These are phyloP conservation scores for Oscheius sp. DNA, from an alignment of 2,888 invertebrate genomes.

Conservation along the genomic window DNA sequence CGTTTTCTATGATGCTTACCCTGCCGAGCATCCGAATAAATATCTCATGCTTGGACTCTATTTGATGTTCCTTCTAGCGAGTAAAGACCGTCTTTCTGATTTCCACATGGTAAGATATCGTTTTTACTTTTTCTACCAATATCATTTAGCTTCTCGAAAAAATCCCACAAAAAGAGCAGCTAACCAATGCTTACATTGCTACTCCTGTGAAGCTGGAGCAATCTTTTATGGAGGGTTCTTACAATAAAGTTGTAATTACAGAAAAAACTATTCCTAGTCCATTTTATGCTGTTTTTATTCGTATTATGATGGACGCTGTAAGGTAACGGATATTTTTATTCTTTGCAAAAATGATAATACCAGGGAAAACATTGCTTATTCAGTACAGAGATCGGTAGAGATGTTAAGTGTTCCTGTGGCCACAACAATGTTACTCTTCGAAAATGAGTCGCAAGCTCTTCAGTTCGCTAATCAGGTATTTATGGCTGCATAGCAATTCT, in stretches of 20 bases:
- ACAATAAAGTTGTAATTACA: constrained; percentile 91
- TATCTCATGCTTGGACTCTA: constrained; percentile 94
- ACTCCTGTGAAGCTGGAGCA: constrained; percentile 96
- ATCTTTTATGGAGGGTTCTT: constrained; percentile 98
- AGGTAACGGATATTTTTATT: constrained; percentile 75
- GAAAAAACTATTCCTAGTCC: constrained; percentile 95
- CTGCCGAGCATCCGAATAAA: constrained; percentile 83
- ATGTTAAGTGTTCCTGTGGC: constrained; percentile 80
- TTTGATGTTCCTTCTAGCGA: constrained; percentile 87
- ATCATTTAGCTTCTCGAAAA: constrained; percentile 80
- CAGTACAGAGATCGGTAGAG: constrained; percentile 95
- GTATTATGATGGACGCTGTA: constrained; percentile 92
- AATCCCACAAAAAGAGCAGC: constrained; percentile 88
- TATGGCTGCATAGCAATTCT: neutral
- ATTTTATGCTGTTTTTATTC: constrained; percentile 95
- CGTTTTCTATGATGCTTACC: constrained; percentile 91
- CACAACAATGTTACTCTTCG: constrained; percentile 53
- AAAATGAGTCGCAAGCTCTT: constrained; percentile 48
- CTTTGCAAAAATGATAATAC: neutral
- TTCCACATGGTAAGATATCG: constrained; percentile 85
- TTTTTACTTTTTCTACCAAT: neutral
- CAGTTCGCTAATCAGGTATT: constrained; percentile 53
- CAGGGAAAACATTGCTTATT: constrained; percentile 91
- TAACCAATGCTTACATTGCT: constrained; percentile 90
- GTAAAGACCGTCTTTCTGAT: constrained; percentile 93